phyloP scores from a whole-genome alignment of 2,797 vertebrate genomes.

The Parambassis ranga region DNA sequence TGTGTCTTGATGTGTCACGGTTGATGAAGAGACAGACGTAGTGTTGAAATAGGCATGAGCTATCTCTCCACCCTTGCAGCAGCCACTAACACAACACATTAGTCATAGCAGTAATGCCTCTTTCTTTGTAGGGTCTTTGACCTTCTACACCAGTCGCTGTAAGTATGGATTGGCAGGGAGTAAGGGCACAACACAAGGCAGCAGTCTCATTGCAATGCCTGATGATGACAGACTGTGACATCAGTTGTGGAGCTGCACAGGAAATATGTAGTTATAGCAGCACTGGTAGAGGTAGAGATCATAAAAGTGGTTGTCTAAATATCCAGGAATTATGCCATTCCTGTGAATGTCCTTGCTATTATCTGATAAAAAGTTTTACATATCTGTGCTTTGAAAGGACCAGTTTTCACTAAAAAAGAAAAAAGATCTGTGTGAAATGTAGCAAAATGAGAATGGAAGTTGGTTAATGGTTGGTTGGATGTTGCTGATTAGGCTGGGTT shows the following conservation, averaged over 20 bases:
- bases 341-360: not conserved
- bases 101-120: conserved; percentile 34
- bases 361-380: no score
- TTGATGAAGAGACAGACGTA: not conserved
- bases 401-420: no score
- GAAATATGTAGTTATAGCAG: not conserved
- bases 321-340: not conserved
- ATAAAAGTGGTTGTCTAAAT: not conserved
- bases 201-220: not conserved
- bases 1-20: conserved; percentile 27
- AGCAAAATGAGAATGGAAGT: conserved; percentile 26
- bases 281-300: not conserved
- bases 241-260: not conserved
- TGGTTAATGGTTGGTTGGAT: conserved; percentile 39
- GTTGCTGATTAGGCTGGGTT: conserved; percentile 50
- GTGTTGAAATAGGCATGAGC: conserved; percentile 59
- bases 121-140: not conserved
- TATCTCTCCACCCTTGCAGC: conserved; percentile 37
- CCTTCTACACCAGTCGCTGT: not conserved
- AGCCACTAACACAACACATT: conserved; percentile 18
- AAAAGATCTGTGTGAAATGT: conserved; percentile 4
- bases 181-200: not conserved
- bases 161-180: not conserved
- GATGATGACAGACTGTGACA: not conserved
- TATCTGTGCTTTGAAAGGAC: no score